Evolutionary conservation across 2,888 invertebrate species (phyloP), one percentile per base, ranked within the genome.

Genomic region (Athetis lepigone): DNA sequence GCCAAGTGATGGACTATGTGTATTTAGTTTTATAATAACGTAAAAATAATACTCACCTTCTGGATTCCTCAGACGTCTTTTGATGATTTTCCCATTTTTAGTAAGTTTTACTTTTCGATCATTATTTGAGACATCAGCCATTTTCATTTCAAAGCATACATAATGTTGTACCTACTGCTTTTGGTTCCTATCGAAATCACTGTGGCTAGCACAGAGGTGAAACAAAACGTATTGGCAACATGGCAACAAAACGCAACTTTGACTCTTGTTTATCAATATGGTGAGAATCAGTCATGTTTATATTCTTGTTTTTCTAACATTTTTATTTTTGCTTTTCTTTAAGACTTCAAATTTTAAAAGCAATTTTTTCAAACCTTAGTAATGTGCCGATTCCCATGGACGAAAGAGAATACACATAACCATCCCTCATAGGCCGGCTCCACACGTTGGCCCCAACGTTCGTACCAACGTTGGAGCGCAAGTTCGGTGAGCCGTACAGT

Each of bases 41-140:
- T 63, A 70, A 77, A 79, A 39, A 50, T 68, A 66, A 74, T 77
- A 72, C 79, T 84, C 86, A 92, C 95, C 95, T 92, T 95, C 95
- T 68, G 95, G 95, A 86, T 95, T 95, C 84, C 94, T 88, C 64
- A 90, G 70, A 49, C 95, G 92, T 84, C 90, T 93, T 88, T 95
- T 95, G 60, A 93, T 90, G 86, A 94, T 86, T 93, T 95, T 94
- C 39, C 93, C 93, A 81, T 91, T 92, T 92, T 94, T 95, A 84
- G 87, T 92, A 76, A 92, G 88, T 85, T 95, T 95, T 84, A 92
- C 80, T 93, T 94, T 95, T 74, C 94, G 91, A 39, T 95, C 95
- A 86, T 81, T 88, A 82, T 85, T 92, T 92, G 94, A 88, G 94
- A 95, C 95, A 95, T 95, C 95, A 90, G 95, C 95, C 95, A 95